Conservation (phyloP, 2,113 vertebrate genomes). For the Salvelinus alpinus region DNA sequence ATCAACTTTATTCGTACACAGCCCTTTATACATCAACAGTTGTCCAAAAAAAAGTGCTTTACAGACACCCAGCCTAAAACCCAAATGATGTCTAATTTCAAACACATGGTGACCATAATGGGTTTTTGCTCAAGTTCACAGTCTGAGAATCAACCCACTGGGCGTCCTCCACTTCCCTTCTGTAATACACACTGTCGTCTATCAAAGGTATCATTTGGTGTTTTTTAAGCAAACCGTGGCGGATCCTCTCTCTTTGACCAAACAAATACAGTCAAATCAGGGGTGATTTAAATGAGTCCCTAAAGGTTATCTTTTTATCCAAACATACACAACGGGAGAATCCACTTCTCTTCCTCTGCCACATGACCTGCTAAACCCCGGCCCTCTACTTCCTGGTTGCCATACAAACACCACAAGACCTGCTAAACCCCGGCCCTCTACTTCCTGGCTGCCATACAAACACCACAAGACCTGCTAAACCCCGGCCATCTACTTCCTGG, state of each 20-base stretch:
- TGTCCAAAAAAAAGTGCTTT: too few relatives aligned
- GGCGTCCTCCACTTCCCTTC: conserved; percentile 31
- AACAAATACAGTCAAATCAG: conserved; percentile 49
- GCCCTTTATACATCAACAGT: too few relatives aligned
- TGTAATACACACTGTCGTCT: conserved; percentile 27
- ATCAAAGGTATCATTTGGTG: conserved; percentile 60
- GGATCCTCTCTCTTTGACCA: conserved; percentile 43
- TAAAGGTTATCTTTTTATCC: conserved; percentile 51
- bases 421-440: background rate
- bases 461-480: background rate
- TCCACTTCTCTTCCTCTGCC: conserved; percentile 22
- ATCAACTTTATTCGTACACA: too few relatives aligned
- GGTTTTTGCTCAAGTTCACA: conserved; percentile 48
- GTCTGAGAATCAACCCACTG: conserved; percentile 44
- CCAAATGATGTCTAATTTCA: conserved; percentile 42
- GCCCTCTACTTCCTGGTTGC: too few relatives aligned
- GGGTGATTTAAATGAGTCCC: conserved; percentile 56
- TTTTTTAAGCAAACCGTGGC: conserved; percentile 42
- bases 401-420: too few relatives aligned
- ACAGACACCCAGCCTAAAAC: too few relatives aligned
- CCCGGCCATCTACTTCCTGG: background rate
- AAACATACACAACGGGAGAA: conserved; percentile 44
- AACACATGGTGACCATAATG: conserved; percentile 53
- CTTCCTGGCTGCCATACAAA: too few relatives aligned
- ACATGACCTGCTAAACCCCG: conserved; percentile 12